A percentile compares a stretch with the other conserved stretches of the same genome.
Evolutionary conservation across 2,797 vertebrate genomes (phyloP).

Genomic region (Agapornis canus): DNA sequence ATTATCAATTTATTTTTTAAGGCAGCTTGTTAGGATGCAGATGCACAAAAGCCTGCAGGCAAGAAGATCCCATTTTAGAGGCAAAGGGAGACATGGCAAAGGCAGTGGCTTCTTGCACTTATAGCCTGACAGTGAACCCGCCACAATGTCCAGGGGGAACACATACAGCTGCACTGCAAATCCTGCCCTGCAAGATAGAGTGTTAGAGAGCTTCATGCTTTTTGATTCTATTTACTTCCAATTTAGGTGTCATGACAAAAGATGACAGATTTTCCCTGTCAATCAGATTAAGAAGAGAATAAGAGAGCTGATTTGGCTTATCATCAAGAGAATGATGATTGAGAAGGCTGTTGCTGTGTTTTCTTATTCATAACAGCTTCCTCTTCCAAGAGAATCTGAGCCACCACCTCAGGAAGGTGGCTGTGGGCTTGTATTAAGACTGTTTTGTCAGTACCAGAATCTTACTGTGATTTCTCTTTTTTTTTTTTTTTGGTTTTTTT

Average conservation of each 20-base stretch:
- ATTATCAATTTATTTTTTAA: not conserved
- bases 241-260: not conserved
- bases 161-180: rapidly evolving
- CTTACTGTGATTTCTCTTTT: not conserved
- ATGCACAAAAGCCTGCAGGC: not conserved
- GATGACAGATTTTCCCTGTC: not conserved
- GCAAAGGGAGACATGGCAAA: not conserved
- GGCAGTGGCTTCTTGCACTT: not conserved
- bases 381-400: not conserved
- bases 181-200: not conserved
- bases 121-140: not conserved
- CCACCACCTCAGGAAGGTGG: rapidly evolving
- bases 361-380: not conserved
- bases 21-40: not conserved
- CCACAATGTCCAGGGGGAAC: not conserved
- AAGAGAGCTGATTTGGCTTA: conserved; percentile 6
- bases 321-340: not conserved
- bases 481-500: not conserved
- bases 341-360: not conserved
- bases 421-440: not conserved
- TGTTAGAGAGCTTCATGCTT: not conserved
- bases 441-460: not conserved
- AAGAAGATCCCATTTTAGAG: not conserved
- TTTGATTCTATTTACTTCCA: not conserved
- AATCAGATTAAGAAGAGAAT: not conserved